Percentiles rank a stretch among this genome's conserved stretches.
Evolutionary conservation across 2,888 invertebrate species (phyloP).

Genomic region (Hoplodrina blanda): DNA sequence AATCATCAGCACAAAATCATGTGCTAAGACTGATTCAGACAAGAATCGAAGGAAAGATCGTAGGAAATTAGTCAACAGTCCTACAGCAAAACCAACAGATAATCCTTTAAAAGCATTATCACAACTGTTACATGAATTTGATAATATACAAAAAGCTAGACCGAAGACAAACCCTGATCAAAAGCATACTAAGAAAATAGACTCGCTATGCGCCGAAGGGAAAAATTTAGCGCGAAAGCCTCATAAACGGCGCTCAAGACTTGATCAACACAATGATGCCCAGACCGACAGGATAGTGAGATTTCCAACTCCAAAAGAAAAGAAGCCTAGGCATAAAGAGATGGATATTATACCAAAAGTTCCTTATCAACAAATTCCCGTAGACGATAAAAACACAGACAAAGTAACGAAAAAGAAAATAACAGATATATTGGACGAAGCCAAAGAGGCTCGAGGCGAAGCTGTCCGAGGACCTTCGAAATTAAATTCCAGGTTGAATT

Average conservation of each 20-base stretch:
- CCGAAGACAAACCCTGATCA: slow-evolving; percentile 68
- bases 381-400: slow-evolving; percentile 68
- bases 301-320: slow-evolving; percentile 54
- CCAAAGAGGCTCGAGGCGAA: slow-evolving; percentile 85
- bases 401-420: slow-evolving; percentile 73
- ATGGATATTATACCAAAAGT: slow-evolving; percentile 58
- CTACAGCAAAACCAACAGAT: slow-evolving; percentile 67
- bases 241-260: slow-evolving; percentile 68
- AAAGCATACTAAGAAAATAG: slow-evolving; percentile 71
- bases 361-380: slow-evolving; percentile 53
- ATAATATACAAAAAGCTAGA: slow-evolving; percentile 79
- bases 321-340: slow-evolving; percentile 52
- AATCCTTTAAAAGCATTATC: slow-evolving; percentile 85
- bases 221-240: slow-evolving; percentile 65
- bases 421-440: slow-evolving; percentile 82
- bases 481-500: slow-evolving; percentile 76
- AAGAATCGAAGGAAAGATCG: slow-evolving; percentile 68
- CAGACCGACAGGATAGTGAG: slow-evolving; percentile 51
- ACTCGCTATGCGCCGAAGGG: slow-evolving; percentile 61
- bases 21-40: slow-evolving; percentile 66
- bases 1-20: slow-evolving; percentile 77
- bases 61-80: slow-evolving; percentile 62
- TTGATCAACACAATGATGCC: slow-evolving; percentile 70
- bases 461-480: slow-evolving; percentile 85
- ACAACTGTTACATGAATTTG: slow-evolving; percentile 82